A percentile compares a stretch with the other conserved stretches of the same genome.
These are phyloP conservation scores for Deilephila porcellus DNA, from an alignment of 2,888 invertebrate genomes.

Conservation along the genomic window DNA sequence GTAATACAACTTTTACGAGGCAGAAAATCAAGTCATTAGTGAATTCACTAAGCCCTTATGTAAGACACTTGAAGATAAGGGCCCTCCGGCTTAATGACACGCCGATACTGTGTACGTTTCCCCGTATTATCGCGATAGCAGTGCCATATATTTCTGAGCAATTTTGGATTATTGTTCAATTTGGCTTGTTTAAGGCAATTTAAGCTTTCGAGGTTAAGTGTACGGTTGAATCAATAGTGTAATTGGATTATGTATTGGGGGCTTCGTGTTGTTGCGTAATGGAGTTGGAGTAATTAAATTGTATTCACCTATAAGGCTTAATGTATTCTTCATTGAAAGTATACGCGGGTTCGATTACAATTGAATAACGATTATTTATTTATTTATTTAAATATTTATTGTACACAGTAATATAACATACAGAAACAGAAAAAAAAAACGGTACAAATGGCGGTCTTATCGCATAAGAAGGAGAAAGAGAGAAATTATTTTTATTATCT, in stretches of 20 bases:
- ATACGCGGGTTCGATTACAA: too few relatives aligned
- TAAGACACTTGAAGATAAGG: conserved; percentile 71
- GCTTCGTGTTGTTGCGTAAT: background rate
- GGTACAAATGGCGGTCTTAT: too few relatives aligned
- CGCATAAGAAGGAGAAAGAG: too few relatives aligned
- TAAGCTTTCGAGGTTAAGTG: conserved; percentile 18
- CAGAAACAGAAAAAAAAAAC: too few relatives aligned
- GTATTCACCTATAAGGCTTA: background rate
- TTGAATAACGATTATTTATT: too few relatives aligned
- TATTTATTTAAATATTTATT: too few relatives aligned
- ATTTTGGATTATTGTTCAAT: conserved; percentile 27
- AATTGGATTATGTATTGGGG: conserved; percentile 6
- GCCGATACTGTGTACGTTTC: conserved; percentile 50
- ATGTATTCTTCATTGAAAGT: too few relatives aligned
- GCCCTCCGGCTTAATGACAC: conserved; percentile 67
- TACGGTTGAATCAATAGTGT: conserved; percentile 15
- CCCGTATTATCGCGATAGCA: conserved; percentile 19
- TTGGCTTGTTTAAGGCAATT: conserved; percentile 24
- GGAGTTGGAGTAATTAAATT: background rate
- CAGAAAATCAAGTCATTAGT: conserved; percentile 74
- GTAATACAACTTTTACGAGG: conserved; percentile 55
- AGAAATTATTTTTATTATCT: too few relatives aligned
- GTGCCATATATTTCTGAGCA: conserved; percentile 13
- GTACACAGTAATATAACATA: too few relatives aligned
- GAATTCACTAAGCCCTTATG: conserved; percentile 62